phyloP scores from a whole-genome alignment of 2,797 vertebrate species.

The Fringilla coelebs region DNA sequence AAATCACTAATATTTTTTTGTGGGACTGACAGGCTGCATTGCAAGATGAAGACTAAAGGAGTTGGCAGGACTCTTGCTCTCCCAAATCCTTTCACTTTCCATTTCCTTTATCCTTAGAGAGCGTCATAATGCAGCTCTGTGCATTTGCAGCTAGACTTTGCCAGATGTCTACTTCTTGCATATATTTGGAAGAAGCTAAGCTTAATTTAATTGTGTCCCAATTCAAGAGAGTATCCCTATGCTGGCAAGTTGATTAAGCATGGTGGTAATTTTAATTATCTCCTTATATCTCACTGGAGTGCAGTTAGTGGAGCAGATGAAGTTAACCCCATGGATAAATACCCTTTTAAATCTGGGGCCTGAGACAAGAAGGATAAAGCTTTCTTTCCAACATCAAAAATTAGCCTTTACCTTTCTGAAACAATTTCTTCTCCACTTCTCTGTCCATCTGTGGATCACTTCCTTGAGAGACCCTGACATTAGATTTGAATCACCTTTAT shows the following conservation, averaged over 20 bases:
- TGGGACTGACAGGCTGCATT: background rate
- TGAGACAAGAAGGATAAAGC: background rate
- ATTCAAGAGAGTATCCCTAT: slow-evolving; percentile 52
- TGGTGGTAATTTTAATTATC: slow-evolving; percentile 64
- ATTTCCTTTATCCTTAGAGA: slow-evolving; percentile 45
- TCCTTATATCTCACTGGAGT: slow-evolving; percentile 54
- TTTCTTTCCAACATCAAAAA: background rate
- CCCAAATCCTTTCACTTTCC: background rate
- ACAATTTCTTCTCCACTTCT: background rate
- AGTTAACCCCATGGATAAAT: slow-evolving; percentile 34
- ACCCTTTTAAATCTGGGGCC: background rate
- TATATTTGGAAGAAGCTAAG: slow-evolving; percentile 56
- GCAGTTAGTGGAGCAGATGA: slow-evolving; percentile 43
- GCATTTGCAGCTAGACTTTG: slow-evolving; percentile 34
- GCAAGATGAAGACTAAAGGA: background rate
- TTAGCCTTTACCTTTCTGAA: background rate
- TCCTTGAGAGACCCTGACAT: background rate
- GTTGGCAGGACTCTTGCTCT: background rate
- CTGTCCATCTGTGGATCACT: background rate
- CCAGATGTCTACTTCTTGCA: slow-evolving; percentile 49
- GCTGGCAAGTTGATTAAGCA: slow-evolving; percentile 60
- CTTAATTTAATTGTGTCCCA: slow-evolving; percentile 55
- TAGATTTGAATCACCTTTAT: background rate
- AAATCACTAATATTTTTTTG: background rate
- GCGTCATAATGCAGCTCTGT: slow-evolving; percentile 2